Base-by-base conservation (phyloP, 2,888 invertebrate species). In the Dasypolia templi region DNA sequence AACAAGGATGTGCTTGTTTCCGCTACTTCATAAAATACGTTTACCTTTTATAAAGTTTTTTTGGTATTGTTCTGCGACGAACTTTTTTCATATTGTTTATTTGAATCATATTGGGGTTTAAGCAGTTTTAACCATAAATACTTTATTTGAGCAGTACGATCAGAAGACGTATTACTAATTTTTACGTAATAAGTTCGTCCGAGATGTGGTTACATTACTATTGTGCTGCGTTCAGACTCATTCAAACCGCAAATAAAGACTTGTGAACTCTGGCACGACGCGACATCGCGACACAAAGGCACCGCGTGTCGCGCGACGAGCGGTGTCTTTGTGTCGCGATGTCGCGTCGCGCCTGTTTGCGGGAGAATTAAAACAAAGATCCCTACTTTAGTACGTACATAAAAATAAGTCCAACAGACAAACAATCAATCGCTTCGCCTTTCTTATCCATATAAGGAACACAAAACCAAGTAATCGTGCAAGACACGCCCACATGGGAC, bases 1-100 rank as follows among this genome's bases (percentile, higher is more conserved):
- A 46, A 55, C 4, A 61, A 61, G 72, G 72, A 71, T 66, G 49
- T 55, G 44, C n/a, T 22, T 26, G 75, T 64, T 75, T 80, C 82
- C 81, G 82, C 46, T 84, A 49, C n/a, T 49, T 62, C 19, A 19
- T 53, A 35, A 42, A 56, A 53, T 29, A 29, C n/a, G 17, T 63
- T 53, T 19, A 2, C 1, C 49, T 22, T 35, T n/a, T 7, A 4
- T 29, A 7, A 6, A 26, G 14, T 29, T 71, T 62, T 49, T n/a
- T 68, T 53, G 22, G 7, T 32, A 2, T 49, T 61, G 11, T 63
- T 75, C 7, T 26, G 14, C 0, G 12, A 9, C 0, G 3, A 3
- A 1, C 2, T 19, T 39, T 39, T 26, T 66, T 32, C 7, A 0
- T 17, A 0, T 55, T 32, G 19, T n/a, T 62, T 26, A 12, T 68